Evolutionary conservation across 2,888 invertebrate species (phyloP), one percentile per base, ranked within the genome.

Genomic region (Eupeodes latifasciatus): DNA sequence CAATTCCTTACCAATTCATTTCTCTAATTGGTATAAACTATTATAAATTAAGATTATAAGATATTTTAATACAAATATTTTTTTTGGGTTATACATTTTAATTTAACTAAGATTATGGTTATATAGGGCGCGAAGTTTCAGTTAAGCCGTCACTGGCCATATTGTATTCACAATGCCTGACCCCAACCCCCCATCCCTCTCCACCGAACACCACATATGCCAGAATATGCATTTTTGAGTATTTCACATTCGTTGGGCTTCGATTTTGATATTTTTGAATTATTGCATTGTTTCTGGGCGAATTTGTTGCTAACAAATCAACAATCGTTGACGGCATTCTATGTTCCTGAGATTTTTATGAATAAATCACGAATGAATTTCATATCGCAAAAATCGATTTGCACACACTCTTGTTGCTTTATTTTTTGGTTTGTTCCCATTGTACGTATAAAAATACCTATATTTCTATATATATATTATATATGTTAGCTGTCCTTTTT

Each of bases 231-330:
- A 72, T 78, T 76, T 80, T 71, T 57, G 67, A 57, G 61, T 64
- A 62, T 75, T 75, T 61, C 66, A 75, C 57, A 77, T 75, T 84
- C 62, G 85, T 62, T 66, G 49, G 66, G 66, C 2, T 55, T 55
- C 40, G 71, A 71, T 55, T 81, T 85, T 67, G 74, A 82, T 78
- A 79, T 75, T 82, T 78, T 82, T 86, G 78, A 82, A 85, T 85
- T 85, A 85, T 85, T 81, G 62, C 85, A 34, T 49, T 74, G 81
- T 85, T 85, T 77, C 81, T 44, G 74, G 74, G 81, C 72, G 85
- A 77, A 78, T 85, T 85, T 85, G 85, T 81, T 81, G 85, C 61
- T 69, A 74, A 77, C 81, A 82, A 82, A 79, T 82, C 82, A 82
- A 71, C 75, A 78, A 64, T 71, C 34, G 67, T 57, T 67, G 62